phyloP scores from a whole-genome alignment of 2,888 invertebrate genomes.

The Iphiclides podalirius region DNA sequence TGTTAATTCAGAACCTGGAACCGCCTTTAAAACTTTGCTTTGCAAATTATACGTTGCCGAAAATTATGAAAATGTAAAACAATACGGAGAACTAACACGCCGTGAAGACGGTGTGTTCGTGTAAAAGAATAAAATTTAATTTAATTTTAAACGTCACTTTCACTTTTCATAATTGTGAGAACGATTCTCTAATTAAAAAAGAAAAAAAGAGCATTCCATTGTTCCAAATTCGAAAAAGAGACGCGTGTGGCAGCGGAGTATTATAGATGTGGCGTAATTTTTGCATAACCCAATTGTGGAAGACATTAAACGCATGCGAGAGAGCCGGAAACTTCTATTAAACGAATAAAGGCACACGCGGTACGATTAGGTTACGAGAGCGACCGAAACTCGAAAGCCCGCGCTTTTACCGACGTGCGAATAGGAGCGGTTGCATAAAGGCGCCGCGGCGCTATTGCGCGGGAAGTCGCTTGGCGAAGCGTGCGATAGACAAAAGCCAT shows the following conservation, averaged over 20 bases:
- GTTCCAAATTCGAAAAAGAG: slow-evolving; percentile 15
- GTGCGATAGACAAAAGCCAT: no score
- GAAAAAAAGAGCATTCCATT: slow-evolving; percentile 13
- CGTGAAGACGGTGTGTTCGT: slow-evolving; percentile 3
- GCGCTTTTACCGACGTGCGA: slow-evolving; percentile 51
- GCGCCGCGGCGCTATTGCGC: slow-evolving; percentile 18
- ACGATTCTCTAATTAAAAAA: slow-evolving; percentile 13
- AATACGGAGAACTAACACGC: neutral
- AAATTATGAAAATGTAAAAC: neutral
- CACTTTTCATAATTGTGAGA: slow-evolving; percentile 13
- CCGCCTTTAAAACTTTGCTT: neutral
- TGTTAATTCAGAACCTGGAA: slow-evolving; percentile 30
- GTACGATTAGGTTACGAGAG: slow-evolving; percentile 34
- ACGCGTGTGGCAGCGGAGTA: neutral
- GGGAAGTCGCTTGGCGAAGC: slow-evolving; percentile 23
- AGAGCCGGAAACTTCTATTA: slow-evolving; percentile 17
- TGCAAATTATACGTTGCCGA: neutral
- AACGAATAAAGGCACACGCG: slow-evolving; percentile 9
- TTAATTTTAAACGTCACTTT: slow-evolving; percentile 10
- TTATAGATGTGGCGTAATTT: slow-evolving; percentile 46
- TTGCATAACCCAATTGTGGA: slow-evolving; percentile 50
- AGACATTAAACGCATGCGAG: slow-evolving; percentile 25
- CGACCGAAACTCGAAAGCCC: slow-evolving; percentile 27
- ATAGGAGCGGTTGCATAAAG: slow-evolving; percentile 67
- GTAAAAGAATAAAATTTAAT: slow-evolving; percentile 2